Percentiles rank a stretch among this genome's conserved stretches.
These are phyloP conservation scores for Cataglyphis rosenhaueri DNA, from an alignment of 2,888 invertebrate genomes.

Conservation along the genomic window DNA sequence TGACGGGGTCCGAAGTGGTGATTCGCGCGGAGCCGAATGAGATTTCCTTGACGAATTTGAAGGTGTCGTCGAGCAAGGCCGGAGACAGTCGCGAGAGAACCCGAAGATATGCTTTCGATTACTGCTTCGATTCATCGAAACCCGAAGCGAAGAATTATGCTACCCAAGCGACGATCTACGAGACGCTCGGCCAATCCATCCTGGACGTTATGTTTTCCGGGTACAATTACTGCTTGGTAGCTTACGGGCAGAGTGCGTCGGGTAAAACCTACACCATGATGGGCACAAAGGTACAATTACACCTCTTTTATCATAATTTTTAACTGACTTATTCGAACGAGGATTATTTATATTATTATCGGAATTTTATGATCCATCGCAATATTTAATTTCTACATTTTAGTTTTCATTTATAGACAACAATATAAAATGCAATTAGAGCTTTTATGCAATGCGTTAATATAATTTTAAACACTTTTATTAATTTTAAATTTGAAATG, in stretches of 20 bases:
- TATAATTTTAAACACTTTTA: conserved; percentile 39
- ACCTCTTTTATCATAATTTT: conserved; percentile 19
- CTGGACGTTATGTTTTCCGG: conserved; percentile 88
- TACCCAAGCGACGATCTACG: conserved; percentile 89
- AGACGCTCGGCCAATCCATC: conserved; percentile 89
- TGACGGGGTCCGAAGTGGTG: conserved; percentile 79
- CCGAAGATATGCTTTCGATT: conserved; percentile 89
- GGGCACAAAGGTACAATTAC: conserved; percentile 86
- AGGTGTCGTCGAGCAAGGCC: conserved; percentile 89
- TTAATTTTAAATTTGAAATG: conserved; percentile 34
- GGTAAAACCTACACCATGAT: conserved; percentile 93
- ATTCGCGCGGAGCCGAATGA: conserved; percentile 75
- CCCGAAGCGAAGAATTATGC: conserved; percentile 86
- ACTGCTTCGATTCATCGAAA: conserved; percentile 88
- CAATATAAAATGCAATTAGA: conserved; percentile 7
- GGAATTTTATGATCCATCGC: conserved; percentile 24
- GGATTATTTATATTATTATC: not conserved
- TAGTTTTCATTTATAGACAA: conserved; percentile 9
- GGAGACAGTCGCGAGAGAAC: conserved; percentile 90
- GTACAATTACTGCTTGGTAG: conserved; percentile 90
- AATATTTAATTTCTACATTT: conserved; percentile 33
- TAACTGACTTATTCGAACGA: not conserved
- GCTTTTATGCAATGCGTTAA: conserved; percentile 3
- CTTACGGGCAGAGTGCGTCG: conserved; percentile 92
- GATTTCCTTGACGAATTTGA: conserved; percentile 79